Percentiles rank a stretch among this genome's conserved stretches.
These are phyloP conservation scores for Callinectes sapidus DNA, from an alignment of 2,888 invertebrate species.

Conservation along the genomic window DNA sequence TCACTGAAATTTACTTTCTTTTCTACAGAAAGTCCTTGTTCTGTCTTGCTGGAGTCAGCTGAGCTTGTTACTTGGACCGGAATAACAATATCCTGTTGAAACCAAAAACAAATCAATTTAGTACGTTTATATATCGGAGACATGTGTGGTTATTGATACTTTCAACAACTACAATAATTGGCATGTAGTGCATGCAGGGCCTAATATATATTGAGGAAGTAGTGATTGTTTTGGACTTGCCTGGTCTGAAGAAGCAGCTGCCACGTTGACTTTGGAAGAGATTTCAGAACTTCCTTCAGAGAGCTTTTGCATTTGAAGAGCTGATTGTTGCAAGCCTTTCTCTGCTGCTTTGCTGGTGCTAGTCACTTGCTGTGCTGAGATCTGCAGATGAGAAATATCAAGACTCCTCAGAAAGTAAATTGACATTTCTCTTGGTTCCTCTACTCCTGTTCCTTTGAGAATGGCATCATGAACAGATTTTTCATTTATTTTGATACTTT, in stretches of 20 bases:
- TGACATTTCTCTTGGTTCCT: too few relatives aligned
- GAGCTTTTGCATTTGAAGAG: neutral
- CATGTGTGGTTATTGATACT: neutral
- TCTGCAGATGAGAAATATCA: neutral
- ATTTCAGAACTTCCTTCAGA: neutral
- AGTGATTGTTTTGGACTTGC: neutral
- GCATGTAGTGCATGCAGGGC: neutral
- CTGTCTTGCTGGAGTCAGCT: neutral
- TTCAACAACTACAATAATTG: neutral
- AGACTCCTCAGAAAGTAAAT: too few relatives aligned
- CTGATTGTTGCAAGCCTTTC: neutral
- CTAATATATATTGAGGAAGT: neutral
- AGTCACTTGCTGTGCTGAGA: neutral
- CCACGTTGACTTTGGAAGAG: neutral
- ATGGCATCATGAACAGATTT: too few relatives aligned
- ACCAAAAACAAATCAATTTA: neutral
- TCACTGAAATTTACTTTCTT: constrained; percentile 10
- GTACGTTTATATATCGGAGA: neutral
- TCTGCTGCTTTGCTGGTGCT: neutral
- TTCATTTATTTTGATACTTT: too few relatives aligned
- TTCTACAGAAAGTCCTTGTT: constrained; percentile 11
- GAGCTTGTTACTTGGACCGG: neutral
- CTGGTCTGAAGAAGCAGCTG: constrained; percentile 7
- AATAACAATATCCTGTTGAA: constrained; percentile 11
- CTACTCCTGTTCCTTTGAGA: too few relatives aligned